Evolutionary conservation across 1,140 invertebrate genomes (phyloP).

Genomic region (Eupristina koningsbergeri): DNA sequence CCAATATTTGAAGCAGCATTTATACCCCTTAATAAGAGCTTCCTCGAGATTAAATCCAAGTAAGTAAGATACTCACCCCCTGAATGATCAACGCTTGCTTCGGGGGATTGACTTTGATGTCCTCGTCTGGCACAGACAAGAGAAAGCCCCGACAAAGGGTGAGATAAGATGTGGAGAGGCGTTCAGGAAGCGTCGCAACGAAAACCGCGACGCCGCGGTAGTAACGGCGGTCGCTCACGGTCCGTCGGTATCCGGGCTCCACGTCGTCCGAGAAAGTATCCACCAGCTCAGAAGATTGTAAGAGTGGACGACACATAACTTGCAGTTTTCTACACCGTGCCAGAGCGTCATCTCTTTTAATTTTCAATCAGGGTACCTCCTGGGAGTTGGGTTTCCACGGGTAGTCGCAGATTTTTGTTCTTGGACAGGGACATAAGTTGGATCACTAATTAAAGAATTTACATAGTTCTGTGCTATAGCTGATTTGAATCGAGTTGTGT

Average conservation of each 20-base stretch:
- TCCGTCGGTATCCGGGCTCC: conserved; percentile 54
- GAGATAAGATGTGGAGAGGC: not conserved
- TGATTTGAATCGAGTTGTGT: too few species aligned
- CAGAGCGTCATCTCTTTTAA: too few species aligned
- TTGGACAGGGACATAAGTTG: too few species aligned
- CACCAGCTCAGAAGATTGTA: too few species aligned
- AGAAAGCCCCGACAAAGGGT: not conserved
- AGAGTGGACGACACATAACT: not conserved
- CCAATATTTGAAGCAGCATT: too few species aligned
- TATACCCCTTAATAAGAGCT: too few species aligned
- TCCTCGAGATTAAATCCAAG: too few species aligned
- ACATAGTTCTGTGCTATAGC: not conserved
- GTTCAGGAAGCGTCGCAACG: conserved; percentile 3
- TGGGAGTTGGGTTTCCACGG: too few species aligned
- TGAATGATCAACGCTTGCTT: not conserved
- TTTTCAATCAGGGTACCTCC: too few species aligned
- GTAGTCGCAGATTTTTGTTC: too few species aligned
- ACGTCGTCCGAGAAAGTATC: conserved; percentile 40
- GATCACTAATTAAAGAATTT: not conserved
- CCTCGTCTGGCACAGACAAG: not conserved
- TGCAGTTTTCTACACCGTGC: too few species aligned
- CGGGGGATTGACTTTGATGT: not conserved
- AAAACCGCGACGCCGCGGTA: conserved; percentile 58
- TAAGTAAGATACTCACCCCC: not conserved
- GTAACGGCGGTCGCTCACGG: conserved; percentile 60